phyloP scores from a whole-genome alignment of 2,797 vertebrate genomes.

The Zalophus californianus region DNA sequence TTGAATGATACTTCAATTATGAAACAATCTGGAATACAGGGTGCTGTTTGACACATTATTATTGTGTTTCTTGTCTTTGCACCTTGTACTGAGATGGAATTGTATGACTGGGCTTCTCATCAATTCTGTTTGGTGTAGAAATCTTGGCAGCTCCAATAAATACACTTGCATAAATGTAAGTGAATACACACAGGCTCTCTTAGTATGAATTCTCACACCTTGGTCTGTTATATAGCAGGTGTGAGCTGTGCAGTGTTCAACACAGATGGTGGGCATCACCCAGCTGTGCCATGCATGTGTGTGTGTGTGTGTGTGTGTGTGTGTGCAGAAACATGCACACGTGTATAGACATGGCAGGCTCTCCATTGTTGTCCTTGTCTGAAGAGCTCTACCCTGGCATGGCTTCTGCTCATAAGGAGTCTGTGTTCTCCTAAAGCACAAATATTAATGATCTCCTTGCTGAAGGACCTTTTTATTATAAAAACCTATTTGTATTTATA shows the following conservation, averaged over 20 bases:
- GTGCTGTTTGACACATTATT: not conserved
- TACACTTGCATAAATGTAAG: conserved; percentile 44
- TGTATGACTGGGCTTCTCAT: conserved; percentile 19
- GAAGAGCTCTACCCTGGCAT: not conserved
- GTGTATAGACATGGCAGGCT: not conserved
- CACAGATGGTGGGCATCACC: not conserved
- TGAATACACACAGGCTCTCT: not conserved
- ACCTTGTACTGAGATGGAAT: conserved; percentile 1
- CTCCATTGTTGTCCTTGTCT: not conserved
- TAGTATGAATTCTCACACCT: not conserved
- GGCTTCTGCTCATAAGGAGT: not conserved
- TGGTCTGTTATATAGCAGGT: not conserved
- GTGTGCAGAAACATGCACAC: not conserved
- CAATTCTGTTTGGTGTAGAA: conserved; percentile 28
- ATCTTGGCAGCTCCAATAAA: conserved; percentile 54
- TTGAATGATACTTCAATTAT: not conserved
- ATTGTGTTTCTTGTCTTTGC: conserved; percentile 10
- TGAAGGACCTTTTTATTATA: not conserved
- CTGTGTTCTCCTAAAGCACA: not conserved
- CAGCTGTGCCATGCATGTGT: not conserved
- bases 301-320: not conserved
- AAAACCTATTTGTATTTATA: not conserved
- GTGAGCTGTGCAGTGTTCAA: not conserved
- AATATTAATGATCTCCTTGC: not conserved
- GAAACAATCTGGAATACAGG: not conserved